Evolutionary conservation across 2,113 vertebrate genomes (phyloP).

Genomic region (Aspiorhynchus laticeps): DNA sequence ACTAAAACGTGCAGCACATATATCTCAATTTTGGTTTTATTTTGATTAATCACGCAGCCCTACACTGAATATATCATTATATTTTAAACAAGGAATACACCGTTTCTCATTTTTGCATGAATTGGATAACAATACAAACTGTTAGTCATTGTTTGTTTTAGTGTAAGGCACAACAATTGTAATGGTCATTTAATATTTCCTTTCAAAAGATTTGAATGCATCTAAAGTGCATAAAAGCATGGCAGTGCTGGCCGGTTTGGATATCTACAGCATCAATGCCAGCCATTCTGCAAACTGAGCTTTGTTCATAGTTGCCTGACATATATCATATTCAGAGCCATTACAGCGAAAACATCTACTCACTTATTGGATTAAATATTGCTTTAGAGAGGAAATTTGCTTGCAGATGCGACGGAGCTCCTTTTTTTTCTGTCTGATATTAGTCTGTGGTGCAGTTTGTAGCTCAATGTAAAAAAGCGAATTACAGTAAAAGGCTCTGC

Average conservation of each 20-base stretch:
- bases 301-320: conserved; percentile 75
- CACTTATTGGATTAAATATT: conserved; percentile 79
- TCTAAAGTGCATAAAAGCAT: conserved; percentile 54
- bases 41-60: neutral
- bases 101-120: neutral
- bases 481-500: conserved; percentile 53
- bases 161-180: neutral
- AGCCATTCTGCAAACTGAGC: conserved; percentile 59
- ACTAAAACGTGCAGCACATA: neutral
- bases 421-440: conserved; percentile 73
- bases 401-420: conserved; percentile 71
- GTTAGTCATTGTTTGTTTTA: conserved; percentile 1
- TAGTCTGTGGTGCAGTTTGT: conserved; percentile 75
- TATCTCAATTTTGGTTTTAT: neutral
- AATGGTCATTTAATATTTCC: conserved; percentile 34
- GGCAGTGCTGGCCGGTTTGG: conserved; percentile 59
- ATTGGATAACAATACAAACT: neutral
- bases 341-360: conserved; percentile 76
- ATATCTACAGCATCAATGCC: conserved; percentile 68
- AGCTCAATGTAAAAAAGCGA: conserved; percentile 63
- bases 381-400: conserved; percentile 78
- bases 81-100: neutral
- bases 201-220: conserved; percentile 51
- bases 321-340: conserved; percentile 78
- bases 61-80: neutral